A percentile compares a stretch with the other conserved stretches of the same genome.
Conservation (phyloP, 2,888 invertebrate species). For the Pyrrhia umbra region DNA sequence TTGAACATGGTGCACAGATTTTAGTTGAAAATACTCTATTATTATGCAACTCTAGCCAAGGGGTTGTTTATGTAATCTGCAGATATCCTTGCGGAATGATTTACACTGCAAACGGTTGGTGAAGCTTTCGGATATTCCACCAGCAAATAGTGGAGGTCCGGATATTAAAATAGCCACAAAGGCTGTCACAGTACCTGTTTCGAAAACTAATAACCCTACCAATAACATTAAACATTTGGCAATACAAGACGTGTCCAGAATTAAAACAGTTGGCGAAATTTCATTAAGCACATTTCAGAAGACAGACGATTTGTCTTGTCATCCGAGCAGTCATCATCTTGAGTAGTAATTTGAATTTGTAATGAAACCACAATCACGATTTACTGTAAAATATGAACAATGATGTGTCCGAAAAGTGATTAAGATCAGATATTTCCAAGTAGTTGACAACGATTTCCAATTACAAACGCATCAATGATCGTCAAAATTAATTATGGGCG, state of each 20-base stretch:
- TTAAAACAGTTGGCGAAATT: constrained; percentile 77
- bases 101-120: constrained; percentile 44
- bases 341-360: constrained; percentile 83
- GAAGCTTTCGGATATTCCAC: constrained; percentile 30
- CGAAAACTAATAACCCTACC: constrained; percentile 61
- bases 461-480: constrained; percentile 30
- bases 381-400: constrained; percentile 65
- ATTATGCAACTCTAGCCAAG: constrained; percentile 45
- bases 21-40: constrained; percentile 46
- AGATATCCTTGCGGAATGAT: constrained; percentile 48
- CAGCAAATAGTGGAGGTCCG: constrained; percentile 44
- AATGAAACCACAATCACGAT: constrained; percentile 74
- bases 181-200: constrained; percentile 54
- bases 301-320: constrained; percentile 85
- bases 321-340: constrained; percentile 76
- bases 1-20: constrained; percentile 63
- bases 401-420: constrained; percentile 34
- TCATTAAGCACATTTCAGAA: constrained; percentile 76
- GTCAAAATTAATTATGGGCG: constrained; percentile 12
- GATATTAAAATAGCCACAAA: constrained; percentile 61
- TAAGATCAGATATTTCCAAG: constrained; percentile 15
- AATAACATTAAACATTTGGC: constrained; percentile 64
- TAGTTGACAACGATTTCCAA: constrained; percentile 29
- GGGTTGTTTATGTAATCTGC: constrained; percentile 33
- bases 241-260: constrained; percentile 79